These are phyloP conservation scores for Okapia johnstoni DNA, from an alignment of 2,113 vertebrate genomes.

Conservation along the genomic window DNA sequence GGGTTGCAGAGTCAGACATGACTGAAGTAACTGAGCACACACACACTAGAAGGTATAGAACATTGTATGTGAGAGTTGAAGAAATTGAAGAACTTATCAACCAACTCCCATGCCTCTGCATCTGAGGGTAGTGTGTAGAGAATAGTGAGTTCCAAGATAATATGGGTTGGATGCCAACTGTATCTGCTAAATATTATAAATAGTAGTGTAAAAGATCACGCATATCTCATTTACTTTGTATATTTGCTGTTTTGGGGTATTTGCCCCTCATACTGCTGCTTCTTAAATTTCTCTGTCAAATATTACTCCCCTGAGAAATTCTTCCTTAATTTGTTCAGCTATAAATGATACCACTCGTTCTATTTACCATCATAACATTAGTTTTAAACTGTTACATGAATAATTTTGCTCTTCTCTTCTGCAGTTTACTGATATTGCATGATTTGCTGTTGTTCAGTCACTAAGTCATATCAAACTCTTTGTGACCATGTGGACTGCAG, in stretches of 20 bases:
- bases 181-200: neutral
- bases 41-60: neutral
- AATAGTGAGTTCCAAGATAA: neutral
- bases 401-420: conserved; percentile 11
- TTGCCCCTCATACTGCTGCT: neutral
- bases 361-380: neutral
- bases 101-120: neutral
- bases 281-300: conserved; percentile 30
- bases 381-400: neutral
- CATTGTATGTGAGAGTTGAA: neutral
- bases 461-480: neutral
- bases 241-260: neutral
- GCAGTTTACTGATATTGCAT: neutral
- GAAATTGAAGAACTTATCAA: neutral
- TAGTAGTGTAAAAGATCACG: neutral
- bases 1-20: neutral
- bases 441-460: neutral
- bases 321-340: neutral
- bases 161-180: neutral
- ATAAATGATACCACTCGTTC: neutral
- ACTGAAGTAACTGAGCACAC: neutral
- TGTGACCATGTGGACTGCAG: neutral
- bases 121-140: neutral
- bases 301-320: neutral
- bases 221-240: neutral